Conservation (phyloP, 2,113 vertebrate species). For the Brachionichthys hirsutus region DNA sequence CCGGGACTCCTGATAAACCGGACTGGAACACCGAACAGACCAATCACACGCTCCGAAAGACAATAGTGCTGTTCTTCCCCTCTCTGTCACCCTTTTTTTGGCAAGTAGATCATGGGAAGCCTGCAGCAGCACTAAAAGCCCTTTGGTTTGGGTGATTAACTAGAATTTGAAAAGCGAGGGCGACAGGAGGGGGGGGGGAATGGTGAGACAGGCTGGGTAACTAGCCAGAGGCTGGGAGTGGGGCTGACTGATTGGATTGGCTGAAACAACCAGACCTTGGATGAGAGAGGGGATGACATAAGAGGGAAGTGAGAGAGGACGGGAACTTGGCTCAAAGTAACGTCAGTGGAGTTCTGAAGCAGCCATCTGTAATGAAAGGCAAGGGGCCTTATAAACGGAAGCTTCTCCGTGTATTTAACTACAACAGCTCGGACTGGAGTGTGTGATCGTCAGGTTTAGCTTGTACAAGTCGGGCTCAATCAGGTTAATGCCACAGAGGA, state of each 20-base stretch:
- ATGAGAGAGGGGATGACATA: constrained; percentile 28
- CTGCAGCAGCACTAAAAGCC: constrained; percentile 52
- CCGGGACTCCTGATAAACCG: constrained; percentile 44
- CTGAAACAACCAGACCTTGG: constrained; percentile 4
- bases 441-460: constrained; percentile 34
- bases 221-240: constrained; percentile 33
- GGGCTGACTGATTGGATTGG: constrained; percentile 45
- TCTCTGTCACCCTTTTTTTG: constrained; percentile 47
- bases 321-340: constrained; percentile 42
- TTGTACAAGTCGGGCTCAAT: constrained; percentile 18
- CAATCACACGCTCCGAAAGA: constrained; percentile 54
- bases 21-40: constrained; percentile 31
- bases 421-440: not conserved
- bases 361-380: constrained; percentile 14
- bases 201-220: constrained; percentile 32
- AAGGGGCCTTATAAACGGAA: not conserved
- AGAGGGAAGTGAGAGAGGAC: constrained; percentile 35
- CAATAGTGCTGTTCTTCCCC: constrained; percentile 56
- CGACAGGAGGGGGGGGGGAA: constrained; percentile 19
- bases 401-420: not conserved
- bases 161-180: constrained; percentile 63
- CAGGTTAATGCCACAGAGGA: constrained; percentile 39
- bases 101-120: constrained; percentile 67
- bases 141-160: constrained; percentile 73
- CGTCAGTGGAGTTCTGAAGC: constrained; percentile 7